These are phyloP conservation scores for Diplolepis rosae DNA, from an alignment of 2,888 invertebrate species.

Conservation along the genomic window DNA sequence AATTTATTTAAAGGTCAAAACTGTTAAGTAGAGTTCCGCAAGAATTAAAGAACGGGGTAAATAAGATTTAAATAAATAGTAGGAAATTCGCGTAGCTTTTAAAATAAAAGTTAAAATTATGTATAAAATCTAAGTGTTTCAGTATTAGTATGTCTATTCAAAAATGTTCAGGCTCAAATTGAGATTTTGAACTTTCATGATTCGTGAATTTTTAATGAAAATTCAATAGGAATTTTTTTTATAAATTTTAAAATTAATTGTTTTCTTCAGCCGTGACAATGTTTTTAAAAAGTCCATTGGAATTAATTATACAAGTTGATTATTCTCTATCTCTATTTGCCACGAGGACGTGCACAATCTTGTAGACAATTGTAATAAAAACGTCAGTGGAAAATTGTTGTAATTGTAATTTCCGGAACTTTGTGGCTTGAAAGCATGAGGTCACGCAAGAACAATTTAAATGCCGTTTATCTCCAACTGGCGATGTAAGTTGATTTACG, in stretches of 20 bases:
- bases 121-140: constrained; percentile 10
- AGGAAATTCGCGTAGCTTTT: too few relatives aligned
- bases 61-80: too few relatives aligned
- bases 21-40: too few relatives aligned
- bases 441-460: neutral
- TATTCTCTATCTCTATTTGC: neutral
- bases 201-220: neutral
- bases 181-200: neutral
- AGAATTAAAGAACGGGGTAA: too few relatives aligned
- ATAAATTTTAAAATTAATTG: neutral
- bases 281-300: neutral
- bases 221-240: neutral
- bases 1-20: too few relatives aligned
- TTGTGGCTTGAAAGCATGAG: neutral
- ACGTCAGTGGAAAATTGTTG: neutral
- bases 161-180: neutral
- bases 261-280: neutral
- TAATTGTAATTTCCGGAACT: neutral
- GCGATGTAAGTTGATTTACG: neutral
- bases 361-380: neutral
- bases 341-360: neutral
- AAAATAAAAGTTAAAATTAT: too few relatives aligned
- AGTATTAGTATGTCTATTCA: neutral
- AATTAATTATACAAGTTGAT: neutral
- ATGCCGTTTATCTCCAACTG: neutral